Evolutionary conservation across 2,888 invertebrate genomes (phyloP), one percentile per base, ranked within the genome.

Genomic region (Erebia ligea): DNA sequence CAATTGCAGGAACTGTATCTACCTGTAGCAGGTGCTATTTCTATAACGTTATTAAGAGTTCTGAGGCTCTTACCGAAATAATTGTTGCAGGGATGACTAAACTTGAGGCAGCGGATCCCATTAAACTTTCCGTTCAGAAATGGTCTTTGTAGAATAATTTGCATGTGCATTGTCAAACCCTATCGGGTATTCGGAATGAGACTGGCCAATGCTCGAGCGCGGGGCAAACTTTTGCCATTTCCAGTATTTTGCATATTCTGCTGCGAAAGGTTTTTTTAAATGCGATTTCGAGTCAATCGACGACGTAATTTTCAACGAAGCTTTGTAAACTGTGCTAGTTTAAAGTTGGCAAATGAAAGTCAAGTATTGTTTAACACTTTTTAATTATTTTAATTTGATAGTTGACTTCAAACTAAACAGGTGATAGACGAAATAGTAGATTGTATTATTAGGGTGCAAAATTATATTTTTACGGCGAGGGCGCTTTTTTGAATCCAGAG

Each of bases 111-210:
- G 78, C 76, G 78, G 80, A 83, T 82, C 82, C 89, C 84, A 90
- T 91, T 91, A 89, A 91, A 91, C 86, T 92, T 92, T 86, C 86
- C 83, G 85, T 81, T 81, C 84, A 83, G 84, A 82, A 87, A 85
- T 85, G 88, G 86, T 84, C 85, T 84, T 86, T 85, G 84, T 86
- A 79, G 84, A 84, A 86, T 86, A 90, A 92, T 93, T 91, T 92
- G 90, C 92, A 92, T 92, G 86, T 87, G 88, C 88, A 91, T 92
- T 91, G 91, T 91, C 91, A 88, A 88, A 89, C 88, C 87, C 88
- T 89, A 91, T 92, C 86, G 87, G 87, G 87, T 86, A 81, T 86
- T 86, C 77, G 84, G 79, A 88, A 88, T 85, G 84, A 84, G 84
- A 82, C 85, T 83, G 85, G 83, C 83, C 87, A 86, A 82, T 86